These are phyloP conservation scores for Tinamus major DNA, from an alignment of 2,797 vertebrate genomes.

Conservation along the genomic window DNA sequence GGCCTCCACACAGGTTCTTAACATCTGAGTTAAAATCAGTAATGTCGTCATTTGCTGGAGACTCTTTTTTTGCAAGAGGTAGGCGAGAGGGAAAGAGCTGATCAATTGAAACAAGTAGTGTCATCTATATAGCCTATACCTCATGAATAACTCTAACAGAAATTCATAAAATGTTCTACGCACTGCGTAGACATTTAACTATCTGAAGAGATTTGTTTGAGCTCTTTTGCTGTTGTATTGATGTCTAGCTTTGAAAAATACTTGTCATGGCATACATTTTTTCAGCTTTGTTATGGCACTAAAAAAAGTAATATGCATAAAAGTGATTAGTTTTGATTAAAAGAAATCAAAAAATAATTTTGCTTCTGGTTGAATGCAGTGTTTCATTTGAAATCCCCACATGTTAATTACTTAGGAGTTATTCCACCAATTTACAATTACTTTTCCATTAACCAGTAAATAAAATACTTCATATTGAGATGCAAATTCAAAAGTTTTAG, in stretches of 20 bases:
- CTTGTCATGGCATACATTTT: not conserved
- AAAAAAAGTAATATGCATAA: not conserved
- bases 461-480: not conserved
- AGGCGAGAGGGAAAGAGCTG: not conserved
- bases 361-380: not conserved
- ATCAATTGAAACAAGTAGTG: not conserved
- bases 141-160: not conserved
- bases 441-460: not conserved
- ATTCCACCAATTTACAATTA: not conserved
- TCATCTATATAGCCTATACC: not conserved
- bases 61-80: not conserved
- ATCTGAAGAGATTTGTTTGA: not conserved
- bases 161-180: not conserved
- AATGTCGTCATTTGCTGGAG: not conserved
- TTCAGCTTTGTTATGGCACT: not conserved
- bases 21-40: not conserved
- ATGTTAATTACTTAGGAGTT: not conserved
- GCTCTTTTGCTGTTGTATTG: not conserved
- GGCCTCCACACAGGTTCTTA: not conserved
- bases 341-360: not conserved
- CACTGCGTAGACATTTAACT: not conserved
- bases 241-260: not conserved
- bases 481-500: not conserved
- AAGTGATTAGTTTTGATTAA: not conserved
- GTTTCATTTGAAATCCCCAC: not conserved